Evolutionary conservation across 2,888 invertebrate species (phyloP).

Genomic region (Steinernema carpocapsae): DNA sequence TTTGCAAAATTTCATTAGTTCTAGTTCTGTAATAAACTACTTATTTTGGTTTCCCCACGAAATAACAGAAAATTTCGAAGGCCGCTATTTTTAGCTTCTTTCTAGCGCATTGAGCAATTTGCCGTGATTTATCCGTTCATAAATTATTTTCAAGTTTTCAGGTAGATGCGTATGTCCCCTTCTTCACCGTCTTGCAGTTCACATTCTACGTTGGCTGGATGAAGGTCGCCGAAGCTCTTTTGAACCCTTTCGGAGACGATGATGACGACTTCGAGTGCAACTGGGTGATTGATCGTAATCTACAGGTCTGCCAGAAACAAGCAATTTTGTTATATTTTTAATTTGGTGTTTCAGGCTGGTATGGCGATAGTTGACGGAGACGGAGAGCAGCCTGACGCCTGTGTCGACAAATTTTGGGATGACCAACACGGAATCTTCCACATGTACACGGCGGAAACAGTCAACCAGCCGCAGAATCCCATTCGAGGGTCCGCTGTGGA

Average conservation of each 20-base stretch:
- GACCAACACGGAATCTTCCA: slow-evolving; percentile 16
- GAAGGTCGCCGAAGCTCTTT: slow-evolving; percentile 57
- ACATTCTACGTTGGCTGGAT: slow-evolving; percentile 41
- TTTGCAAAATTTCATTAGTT: no score
- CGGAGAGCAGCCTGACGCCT: slow-evolving; percentile 3
- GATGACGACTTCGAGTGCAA: slow-evolving; percentile 58
- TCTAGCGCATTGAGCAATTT: no score
- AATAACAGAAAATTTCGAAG: no score
- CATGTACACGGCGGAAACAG: slow-evolving; percentile 24
- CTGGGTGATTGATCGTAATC: slow-evolving; percentile 57
- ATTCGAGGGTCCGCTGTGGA: slow-evolving; percentile 18
- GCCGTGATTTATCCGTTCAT: background rate
- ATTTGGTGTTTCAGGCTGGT: background rate
- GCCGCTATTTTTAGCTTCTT: no score
- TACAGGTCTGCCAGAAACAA: slow-evolving; percentile 17
- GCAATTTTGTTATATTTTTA: no score
- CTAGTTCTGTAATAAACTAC: no score
- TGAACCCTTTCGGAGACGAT: slow-evolving; percentile 61
- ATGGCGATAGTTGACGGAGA: slow-evolving; percentile 6
- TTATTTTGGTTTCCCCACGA: no score
- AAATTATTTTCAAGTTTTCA: background rate
- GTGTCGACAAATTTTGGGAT: slow-evolving; percentile 18
- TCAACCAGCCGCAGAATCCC: slow-evolving; percentile 4
- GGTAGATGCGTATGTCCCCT: slow-evolving; percentile 39
- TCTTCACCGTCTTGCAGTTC: slow-evolving; percentile 39